phyloP scores from a whole-genome alignment of 1,140 invertebrate species.

The Drosophila fuyamai region DNA sequence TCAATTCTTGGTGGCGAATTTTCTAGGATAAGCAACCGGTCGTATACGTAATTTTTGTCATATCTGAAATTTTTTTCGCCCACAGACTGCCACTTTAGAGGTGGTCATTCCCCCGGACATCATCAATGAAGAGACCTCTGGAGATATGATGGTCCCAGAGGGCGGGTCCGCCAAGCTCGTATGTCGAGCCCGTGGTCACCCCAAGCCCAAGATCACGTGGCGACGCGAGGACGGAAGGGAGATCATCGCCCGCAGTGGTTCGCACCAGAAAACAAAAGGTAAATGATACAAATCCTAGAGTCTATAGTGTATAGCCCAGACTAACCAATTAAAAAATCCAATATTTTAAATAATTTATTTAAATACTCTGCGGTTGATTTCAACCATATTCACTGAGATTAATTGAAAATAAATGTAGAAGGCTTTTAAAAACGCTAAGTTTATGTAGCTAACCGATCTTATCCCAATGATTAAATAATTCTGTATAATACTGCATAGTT shows the following conservation, averaged over 20 bases:
- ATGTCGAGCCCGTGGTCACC: slow-evolving; percentile 94
- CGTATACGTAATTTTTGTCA: neutral
- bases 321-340: too few relatives aligned
- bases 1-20: too few relatives aligned
- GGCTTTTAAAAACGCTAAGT: too few relatives aligned
- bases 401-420: too few relatives aligned
- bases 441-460: too few relatives aligned
- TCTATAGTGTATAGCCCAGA: too few relatives aligned
- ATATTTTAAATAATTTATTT: too few relatives aligned
- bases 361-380: too few relatives aligned
- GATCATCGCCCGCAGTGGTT: slow-evolving; percentile 90
- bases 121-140: slow-evolving; percentile 93
- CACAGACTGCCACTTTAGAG: slow-evolving; percentile 92
- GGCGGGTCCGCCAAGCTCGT: slow-evolving; percentile 94
- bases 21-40: neutral
- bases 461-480: too few relatives aligned
- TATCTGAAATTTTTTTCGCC: neutral
- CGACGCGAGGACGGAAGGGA: slow-evolving; percentile 93
- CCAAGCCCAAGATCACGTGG: slow-evolving; percentile 94
- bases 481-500: too few relatives aligned
- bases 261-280: slow-evolving; percentile 90
- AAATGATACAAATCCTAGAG: slow-evolving; percentile 29
- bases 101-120: slow-evolving; percentile 97
- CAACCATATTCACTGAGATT: too few relatives aligned
- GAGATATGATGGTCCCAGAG: slow-evolving; percentile 96